A percentile compares a stretch with the other conserved stretches of the same genome.
phyloP scores from a whole-genome alignment of 1,140 invertebrate species.

The Drosophila orosa region DNA sequence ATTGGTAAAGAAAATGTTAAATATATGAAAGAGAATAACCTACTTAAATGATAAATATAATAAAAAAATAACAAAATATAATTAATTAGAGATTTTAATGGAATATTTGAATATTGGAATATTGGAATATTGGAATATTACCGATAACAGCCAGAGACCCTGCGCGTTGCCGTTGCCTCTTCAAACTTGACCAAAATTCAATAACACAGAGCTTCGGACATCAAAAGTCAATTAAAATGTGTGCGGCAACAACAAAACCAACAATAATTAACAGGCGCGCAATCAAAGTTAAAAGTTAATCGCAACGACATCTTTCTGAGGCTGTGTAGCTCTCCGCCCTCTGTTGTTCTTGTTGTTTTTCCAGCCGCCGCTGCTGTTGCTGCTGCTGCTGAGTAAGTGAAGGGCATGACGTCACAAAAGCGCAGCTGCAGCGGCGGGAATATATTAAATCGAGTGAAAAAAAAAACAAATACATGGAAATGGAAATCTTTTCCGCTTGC shows the following conservation, averaged over 20 bases:
- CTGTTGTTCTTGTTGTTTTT: conserved; percentile 2
- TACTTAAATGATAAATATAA: too few relatives aligned
- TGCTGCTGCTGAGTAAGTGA: conserved; percentile 60
- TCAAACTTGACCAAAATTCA: conserved; percentile 51
- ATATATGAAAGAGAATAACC: too few relatives aligned
- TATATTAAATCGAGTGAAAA: conserved; percentile 16
- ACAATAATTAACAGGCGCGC: conserved; percentile 36
- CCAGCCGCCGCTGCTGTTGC: neutral
- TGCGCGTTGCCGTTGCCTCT: conserved; percentile 11
- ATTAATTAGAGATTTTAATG: too few relatives aligned
- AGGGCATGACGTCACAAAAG: conserved; percentile 76
- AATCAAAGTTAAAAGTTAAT: conserved; percentile 44
- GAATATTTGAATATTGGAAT: too few relatives aligned
- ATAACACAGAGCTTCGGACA: conserved; percentile 31
- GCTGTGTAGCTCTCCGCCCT: conserved; percentile 11
- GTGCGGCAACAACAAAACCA: conserved; percentile 17
- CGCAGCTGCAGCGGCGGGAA: conserved; percentile 33
- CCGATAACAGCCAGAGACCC: conserved; percentile 11
- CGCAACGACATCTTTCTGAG: conserved; percentile 10
- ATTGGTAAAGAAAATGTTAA: too few relatives aligned
- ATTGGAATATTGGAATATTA: too few relatives aligned
- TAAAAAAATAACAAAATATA: too few relatives aligned
- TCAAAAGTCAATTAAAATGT: conserved; percentile 54
- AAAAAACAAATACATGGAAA: conserved; percentile 22
- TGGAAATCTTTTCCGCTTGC: conserved; percentile 33